Evolutionary conservation across 2,888 invertebrate genomes (phyloP).

Genomic region (Tridacna gigas): DNA sequence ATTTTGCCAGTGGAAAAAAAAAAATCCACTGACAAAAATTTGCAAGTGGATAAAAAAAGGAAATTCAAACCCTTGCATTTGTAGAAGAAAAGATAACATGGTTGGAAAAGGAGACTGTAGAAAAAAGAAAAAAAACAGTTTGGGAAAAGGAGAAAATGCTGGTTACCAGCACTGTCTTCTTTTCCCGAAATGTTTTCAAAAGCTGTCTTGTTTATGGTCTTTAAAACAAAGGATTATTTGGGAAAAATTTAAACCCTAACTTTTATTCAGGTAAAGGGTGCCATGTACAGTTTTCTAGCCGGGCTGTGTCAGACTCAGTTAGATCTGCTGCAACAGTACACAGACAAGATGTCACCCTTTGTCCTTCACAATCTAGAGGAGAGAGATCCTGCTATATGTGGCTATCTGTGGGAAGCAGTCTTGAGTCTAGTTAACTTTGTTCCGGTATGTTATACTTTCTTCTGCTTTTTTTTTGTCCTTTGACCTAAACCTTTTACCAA

Average conservation of each 20-base stretch:
- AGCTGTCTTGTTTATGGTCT: background rate
- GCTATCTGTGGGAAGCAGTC: slow-evolving; percentile 91
- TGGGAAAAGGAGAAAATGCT: no score
- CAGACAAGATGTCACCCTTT: slow-evolving; percentile 87
- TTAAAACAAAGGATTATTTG: background rate
- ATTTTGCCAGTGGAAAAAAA: no score
- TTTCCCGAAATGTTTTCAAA: background rate
- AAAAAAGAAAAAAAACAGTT: no score
- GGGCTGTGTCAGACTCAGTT: slow-evolving; percentile 88
- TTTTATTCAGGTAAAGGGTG: slow-evolving; percentile 83
- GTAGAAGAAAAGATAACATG: no score
- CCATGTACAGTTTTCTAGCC: slow-evolving; percentile 89
- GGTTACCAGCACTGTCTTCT: background rate
- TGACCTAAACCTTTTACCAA: background rate
- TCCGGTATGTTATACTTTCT: slow-evolving; percentile 59
- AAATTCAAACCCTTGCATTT: no score
- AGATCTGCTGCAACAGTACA: slow-evolving; percentile 87
- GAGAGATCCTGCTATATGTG: slow-evolving; percentile 89
- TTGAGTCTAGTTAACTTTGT: slow-evolving; percentile 86
- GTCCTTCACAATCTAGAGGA: slow-evolving; percentile 90
- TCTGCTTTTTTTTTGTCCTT: no score
- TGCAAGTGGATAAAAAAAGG: no score
- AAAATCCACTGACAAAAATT: no score
- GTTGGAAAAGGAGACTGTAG: no score
- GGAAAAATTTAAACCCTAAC: background rate